Evolutionary conservation across 2,113 vertebrate species (phyloP).

Genomic region (Aldabrachelys gigantea): DNA sequence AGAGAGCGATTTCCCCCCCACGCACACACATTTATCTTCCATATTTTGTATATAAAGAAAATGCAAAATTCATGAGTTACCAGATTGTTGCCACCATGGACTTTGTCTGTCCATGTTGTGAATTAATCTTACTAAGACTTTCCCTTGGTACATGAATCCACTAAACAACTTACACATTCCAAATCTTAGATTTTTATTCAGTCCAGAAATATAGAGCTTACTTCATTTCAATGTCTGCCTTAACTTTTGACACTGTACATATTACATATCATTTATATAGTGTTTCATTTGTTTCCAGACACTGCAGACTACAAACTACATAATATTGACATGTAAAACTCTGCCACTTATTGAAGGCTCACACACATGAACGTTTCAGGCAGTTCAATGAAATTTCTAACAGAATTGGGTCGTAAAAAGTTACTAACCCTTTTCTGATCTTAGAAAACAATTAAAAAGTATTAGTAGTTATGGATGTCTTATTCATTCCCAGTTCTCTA

Average conservation of each 20-base stretch:
- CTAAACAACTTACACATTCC: constrained; percentile 77
- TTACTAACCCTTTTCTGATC: constrained; percentile 81
- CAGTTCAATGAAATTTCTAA: constrained; percentile 84
- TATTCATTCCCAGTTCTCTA: constrained; percentile 86
- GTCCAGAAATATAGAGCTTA: constrained; percentile 81
- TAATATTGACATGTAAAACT: constrained; percentile 82
- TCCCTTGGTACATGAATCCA: constrained; percentile 71
- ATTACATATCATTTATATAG: constrained; percentile 82
- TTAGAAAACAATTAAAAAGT: constrained; percentile 82
- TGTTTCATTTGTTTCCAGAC: constrained; percentile 81
- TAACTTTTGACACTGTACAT: constrained; percentile 82
- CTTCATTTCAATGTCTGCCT: constrained; percentile 79
- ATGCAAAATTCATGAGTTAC: constrained; percentile 69
- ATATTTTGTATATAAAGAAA: constrained; percentile 70
- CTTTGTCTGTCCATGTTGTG: constrained; percentile 63
- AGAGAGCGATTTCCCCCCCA: constrained; percentile 43
- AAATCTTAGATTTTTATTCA: constrained; percentile 78
- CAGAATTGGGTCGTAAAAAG: constrained; percentile 76
- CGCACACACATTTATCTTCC: constrained; percentile 55
- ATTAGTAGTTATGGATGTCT: constrained; percentile 84
- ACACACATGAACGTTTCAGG: constrained; percentile 81
- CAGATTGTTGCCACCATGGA: constrained; percentile 60
- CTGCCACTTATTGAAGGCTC: constrained; percentile 81
- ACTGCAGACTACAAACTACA: constrained; percentile 83
- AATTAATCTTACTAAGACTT: constrained; percentile 72